Evolutionary conservation across 2,888 invertebrate species (phyloP), one percentile per base, ranked within the genome.

Genomic region (Xanthorhoe designata): DNA sequence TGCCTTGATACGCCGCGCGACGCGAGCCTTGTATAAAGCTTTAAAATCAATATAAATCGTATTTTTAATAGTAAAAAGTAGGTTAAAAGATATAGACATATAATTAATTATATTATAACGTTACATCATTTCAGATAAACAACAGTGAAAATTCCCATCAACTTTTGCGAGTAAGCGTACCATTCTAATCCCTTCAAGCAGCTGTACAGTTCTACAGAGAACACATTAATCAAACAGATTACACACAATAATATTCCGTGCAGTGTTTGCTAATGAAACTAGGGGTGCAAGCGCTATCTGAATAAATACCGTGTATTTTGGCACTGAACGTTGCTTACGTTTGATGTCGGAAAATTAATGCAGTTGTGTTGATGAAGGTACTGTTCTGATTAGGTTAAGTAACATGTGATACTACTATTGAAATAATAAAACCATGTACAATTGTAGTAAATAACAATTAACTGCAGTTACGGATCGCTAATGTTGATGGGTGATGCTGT

Each of bases 181-280:
- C 60, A 24, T 53, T 35, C 38, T 64, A 66, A 70, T 70, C 61
- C 61, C 35, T 57, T 32, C 52, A 63, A 64, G 61, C 65, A 69
- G 65, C 64, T 66, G 69, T 58, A 56, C 42, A 54, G 57, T 63
- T 60, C 38, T 65, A 29, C 51, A 58, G 47, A 61, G 38, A 69
- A 68, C 56, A 59, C 63, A 69, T 72, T 72, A 61, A 69, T 72
- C 64, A 64, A 54, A 63, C 42, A 61, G 66, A 69, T 71, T 69
- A 69, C 66, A 64, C 49, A 56, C 35, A 64, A 68, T 65, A 64
- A 64, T 66, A 64, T 66, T 49, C 61, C 50, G 18, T 49, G 65
- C 58, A 64, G 56, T 63, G 53, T 65, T 69, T 63, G 56, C 67
- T 68, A 68, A 68, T 68, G 58, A 68, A 64, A 68, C 64, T 51